Evolutionary conservation across 2,797 vertebrate genomes (phyloP).

Genomic region (Myiotriccus ornatus): DNA sequence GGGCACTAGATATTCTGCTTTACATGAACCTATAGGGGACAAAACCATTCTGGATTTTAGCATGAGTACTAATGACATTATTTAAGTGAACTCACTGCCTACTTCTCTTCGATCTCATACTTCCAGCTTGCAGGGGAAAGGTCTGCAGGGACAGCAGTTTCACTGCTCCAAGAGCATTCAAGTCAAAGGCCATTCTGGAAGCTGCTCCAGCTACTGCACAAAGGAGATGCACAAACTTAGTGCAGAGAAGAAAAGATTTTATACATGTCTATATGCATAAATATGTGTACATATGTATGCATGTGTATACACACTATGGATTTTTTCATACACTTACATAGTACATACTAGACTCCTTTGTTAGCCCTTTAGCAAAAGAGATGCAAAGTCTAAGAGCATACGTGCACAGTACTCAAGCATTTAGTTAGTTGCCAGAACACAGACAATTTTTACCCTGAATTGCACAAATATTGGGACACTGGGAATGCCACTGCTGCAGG

Average conservation of each 20-base stretch:
- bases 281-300: too few species aligned
- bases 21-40: background rate
- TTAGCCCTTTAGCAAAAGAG: background rate
- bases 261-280: rapidly evolving
- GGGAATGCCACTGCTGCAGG: background rate
- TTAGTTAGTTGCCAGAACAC: background rate
- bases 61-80: rapidly evolving
- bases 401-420: background rate
- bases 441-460: background rate
- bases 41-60: background rate
- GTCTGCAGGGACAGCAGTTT: background rate
- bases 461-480: background rate
- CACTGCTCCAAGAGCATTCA: background rate
- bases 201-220: background rate
- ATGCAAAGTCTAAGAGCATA: background rate
- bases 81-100: background rate
- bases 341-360: background rate
- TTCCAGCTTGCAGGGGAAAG: background rate
- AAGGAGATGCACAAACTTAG: background rate
- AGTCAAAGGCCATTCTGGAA: background rate
- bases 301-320: rapidly evolving
- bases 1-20: background rate
- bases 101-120: rapidly evolving
- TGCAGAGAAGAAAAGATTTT: background rate
- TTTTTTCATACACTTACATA: background rate